A percentile compares a stretch with the other conserved stretches of the same genome.
phyloP scores from a whole-genome alignment of 2,113 vertebrate genomes.

The Cyanoramphus novaezelandiae region DNA sequence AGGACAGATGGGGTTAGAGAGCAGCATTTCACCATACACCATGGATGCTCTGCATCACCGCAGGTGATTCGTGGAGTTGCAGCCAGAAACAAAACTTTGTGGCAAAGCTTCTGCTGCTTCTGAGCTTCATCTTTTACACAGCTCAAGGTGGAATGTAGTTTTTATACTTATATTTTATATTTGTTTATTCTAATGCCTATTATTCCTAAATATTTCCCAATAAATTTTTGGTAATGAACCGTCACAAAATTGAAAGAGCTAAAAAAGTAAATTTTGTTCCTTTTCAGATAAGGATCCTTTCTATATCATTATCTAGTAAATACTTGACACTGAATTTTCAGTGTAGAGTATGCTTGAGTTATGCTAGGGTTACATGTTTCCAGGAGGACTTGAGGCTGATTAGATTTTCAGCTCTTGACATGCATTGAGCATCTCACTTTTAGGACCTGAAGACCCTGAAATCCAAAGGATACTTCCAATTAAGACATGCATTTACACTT shows the following conservation, averaged over 20 bases:
- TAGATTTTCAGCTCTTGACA: not conserved
- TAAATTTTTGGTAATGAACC: not conserved
- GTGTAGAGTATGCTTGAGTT: not conserved
- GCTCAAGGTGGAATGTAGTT: not conserved
- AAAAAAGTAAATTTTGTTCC: not conserved
- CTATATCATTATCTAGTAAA: not conserved
- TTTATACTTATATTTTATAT: not conserved
- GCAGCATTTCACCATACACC: rapidly evolving
- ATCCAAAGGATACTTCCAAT: not conserved
- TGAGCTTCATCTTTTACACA: not conserved
- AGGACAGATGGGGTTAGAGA: not conserved
- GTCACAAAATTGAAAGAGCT: not conserved
- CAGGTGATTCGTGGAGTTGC: not conserved
- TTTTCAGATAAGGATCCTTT: not conserved
- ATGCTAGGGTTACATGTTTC: not conserved
- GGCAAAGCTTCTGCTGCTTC: not conserved
- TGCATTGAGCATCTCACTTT: not conserved
- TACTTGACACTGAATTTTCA: not conserved
- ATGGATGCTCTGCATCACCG: not conserved
- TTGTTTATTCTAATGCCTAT: not conserved
- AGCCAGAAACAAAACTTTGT: not conserved
- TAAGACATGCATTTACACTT: not conserved
- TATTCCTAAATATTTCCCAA: not conserved
- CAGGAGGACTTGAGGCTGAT: not conserved
- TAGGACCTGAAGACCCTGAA: not conserved